phyloP scores from a whole-genome alignment of 1,140 invertebrate genomes.

The Campoletis sonorensis region DNA sequence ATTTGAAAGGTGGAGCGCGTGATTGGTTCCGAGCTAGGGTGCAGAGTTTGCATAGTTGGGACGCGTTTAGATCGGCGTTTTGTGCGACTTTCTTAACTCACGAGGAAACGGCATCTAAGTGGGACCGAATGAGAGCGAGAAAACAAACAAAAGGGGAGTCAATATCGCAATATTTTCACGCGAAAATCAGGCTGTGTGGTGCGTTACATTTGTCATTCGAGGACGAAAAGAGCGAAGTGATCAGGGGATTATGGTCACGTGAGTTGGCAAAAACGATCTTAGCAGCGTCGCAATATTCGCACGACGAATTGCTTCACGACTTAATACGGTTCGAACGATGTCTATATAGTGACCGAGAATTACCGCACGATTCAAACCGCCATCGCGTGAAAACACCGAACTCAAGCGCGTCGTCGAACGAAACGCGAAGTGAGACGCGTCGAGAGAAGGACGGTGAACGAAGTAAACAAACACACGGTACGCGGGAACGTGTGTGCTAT shows the following conservation, averaged over 20 bases:
- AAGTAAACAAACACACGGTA: too few relatives aligned
- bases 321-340: not conserved
- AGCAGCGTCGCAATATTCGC: not conserved
- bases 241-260: slow-evolving; percentile 21
- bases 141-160: slow-evolving; percentile 11
- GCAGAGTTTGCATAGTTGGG: not conserved
- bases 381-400: too few relatives aligned
- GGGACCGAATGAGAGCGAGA: slow-evolving; percentile 37
- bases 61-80: slow-evolving; percentile 8
- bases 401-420: too few relatives aligned
- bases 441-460: too few relatives aligned
- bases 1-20: slow-evolving; percentile 49
- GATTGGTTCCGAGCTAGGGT: slow-evolving; percentile 36
- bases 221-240: slow-evolving; percentile 52
- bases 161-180: slow-evolving; percentile 49
- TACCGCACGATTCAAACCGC: too few relatives aligned
- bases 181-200: slow-evolving; percentile 51
- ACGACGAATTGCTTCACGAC: not conserved
- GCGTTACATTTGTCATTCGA: slow-evolving; percentile 37
- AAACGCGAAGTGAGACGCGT: too few relatives aligned
- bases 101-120: slow-evolving; percentile 43
- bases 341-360: not conserved
- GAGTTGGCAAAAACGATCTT: slow-evolving; percentile 26
- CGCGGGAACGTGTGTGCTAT: too few relatives aligned
- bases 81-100: slow-evolving; percentile 42